These are phyloP conservation scores for Spicauda simplicius DNA, from an alignment of 2,888 invertebrate genomes.

Conservation along the genomic window DNA sequence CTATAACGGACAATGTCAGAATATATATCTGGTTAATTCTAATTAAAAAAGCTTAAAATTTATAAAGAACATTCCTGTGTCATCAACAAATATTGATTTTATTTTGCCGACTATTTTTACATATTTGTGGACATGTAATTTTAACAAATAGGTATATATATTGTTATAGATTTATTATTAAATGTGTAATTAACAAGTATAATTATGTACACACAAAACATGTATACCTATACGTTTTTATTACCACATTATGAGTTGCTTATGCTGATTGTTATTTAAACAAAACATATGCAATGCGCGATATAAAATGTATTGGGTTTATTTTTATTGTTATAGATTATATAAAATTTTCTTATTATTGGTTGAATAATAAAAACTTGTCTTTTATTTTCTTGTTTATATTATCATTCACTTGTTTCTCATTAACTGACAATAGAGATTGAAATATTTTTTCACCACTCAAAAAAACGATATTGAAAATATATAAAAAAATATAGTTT, in stretches of 20 bases:
- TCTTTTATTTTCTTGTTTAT: background rate
- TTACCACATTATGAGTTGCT: slow-evolving; percentile 1
- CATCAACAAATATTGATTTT: background rate
- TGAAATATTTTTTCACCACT: too few species aligned
- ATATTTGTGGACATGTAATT: background rate
- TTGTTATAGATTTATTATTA: slow-evolving; percentile 2
- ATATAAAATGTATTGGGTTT: slow-evolving; percentile 20
- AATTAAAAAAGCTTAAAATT: background rate
- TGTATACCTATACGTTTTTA: background rate
- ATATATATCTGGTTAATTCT: background rate
- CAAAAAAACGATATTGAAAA: too few species aligned
- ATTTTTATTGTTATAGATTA: slow-evolving; percentile 25
- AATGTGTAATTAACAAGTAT: background rate
- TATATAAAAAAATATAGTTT: too few species aligned
- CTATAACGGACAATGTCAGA: too few species aligned
- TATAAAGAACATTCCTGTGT: background rate
- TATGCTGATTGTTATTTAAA: slow-evolving; percentile 11
- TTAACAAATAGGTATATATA: background rate
- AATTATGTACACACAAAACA: background rate
- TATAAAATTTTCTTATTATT: slow-evolving; percentile 19
- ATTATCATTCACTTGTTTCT: background rate
- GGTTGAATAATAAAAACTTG: background rate
- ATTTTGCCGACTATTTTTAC: background rate
- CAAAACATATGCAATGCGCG: slow-evolving; percentile 8
- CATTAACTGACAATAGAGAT: too few species aligned